Percentiles rank a stretch among this genome's conserved stretches.
Conservation (phyloP, 1,140 invertebrate species). For the Colletes gigas region DNA sequence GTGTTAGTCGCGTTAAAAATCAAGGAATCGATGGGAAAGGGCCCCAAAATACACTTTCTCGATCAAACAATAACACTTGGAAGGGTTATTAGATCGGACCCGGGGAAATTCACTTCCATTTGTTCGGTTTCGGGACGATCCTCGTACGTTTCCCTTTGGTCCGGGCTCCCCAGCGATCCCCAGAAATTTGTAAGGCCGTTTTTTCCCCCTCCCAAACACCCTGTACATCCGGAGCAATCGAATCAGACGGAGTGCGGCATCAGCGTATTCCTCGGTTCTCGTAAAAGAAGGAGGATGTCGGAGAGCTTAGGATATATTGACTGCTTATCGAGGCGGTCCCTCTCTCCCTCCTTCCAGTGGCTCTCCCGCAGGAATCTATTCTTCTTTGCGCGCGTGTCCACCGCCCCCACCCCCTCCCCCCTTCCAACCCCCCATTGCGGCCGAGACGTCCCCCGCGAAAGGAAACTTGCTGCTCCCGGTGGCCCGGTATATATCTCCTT, state of each 20-base stretch:
- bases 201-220: no score
- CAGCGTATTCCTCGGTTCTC: constrained; percentile 69
- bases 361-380: constrained; percentile 37
- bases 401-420: background rate
- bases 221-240: constrained; percentile 54
- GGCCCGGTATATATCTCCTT: constrained; percentile 67
- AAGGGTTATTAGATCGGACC: no score
- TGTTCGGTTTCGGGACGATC: no score
- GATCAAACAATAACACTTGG: no score
- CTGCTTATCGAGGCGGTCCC: constrained; percentile 72
- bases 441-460: background rate
- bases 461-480: constrained; percentile 39
- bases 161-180: no score
- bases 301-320: constrained; percentile 70
- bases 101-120: no score
- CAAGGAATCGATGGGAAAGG: no score
- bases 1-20: no score
- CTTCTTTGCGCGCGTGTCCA: constrained; percentile 20
- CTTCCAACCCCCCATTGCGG: background rate
- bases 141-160: no score
- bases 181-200: no score
- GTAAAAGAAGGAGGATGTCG: constrained; percentile 33
- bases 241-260: constrained; percentile 70
- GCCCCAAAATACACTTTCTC: no score
- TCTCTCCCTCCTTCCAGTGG: background rate